Percentiles rank a stretch among this genome's conserved stretches.
phyloP scores from a whole-genome alignment of 2,888 invertebrate genomes.

The Toxonevra muliebris region DNA sequence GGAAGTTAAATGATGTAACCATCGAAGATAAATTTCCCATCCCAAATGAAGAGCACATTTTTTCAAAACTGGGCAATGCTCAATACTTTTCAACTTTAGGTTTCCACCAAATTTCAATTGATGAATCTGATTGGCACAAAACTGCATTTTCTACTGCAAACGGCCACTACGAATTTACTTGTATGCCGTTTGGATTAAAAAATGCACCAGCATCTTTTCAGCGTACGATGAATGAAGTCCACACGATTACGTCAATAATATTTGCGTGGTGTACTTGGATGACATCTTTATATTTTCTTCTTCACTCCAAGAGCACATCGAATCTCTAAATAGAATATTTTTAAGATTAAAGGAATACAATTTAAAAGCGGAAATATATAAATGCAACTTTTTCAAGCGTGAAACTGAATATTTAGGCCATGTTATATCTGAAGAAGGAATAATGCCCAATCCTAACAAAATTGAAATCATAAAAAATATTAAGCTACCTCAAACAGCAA shows the following conservation, averaged over 20 bases:
- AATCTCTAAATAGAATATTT: slow-evolving; percentile 25
- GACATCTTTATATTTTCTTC: slow-evolving; percentile 49
- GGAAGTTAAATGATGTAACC: slow-evolving; percentile 27
- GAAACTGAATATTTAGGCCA: slow-evolving; percentile 12
- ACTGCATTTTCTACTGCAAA: slow-evolving; percentile 49
- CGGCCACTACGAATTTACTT: slow-evolving; percentile 51
- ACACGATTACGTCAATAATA: slow-evolving; percentile 24
- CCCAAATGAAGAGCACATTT: slow-evolving; percentile 32
- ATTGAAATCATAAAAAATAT: slow-evolving; percentile 11
- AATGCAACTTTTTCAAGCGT: slow-evolving; percentile 24
- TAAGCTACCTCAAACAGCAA: slow-evolving; percentile 15
- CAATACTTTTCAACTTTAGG: slow-evolving; percentile 20
- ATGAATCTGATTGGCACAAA: slow-evolving; percentile 38
- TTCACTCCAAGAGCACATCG: slow-evolving; percentile 41
- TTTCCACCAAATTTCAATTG: slow-evolving; percentile 32
- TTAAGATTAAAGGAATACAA: slow-evolving; percentile 22
- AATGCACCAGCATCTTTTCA: slow-evolving; percentile 55
- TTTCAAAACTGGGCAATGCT: slow-evolving; percentile 34
- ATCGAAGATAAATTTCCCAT: slow-evolving; percentile 33
- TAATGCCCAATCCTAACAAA: slow-evolving; percentile 18
- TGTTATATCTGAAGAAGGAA: neutral
- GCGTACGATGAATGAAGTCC: slow-evolving; percentile 49
- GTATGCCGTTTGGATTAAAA: slow-evolving; percentile 53
- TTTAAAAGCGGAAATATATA: slow-evolving; percentile 2
- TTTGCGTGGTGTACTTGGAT: slow-evolving; percentile 45